A percentile compares a stretch with the other conserved stretches of the same genome.
phyloP scores from a whole-genome alignment of 2,113 vertebrate species.

The Laticauda laticaudata region DNA sequence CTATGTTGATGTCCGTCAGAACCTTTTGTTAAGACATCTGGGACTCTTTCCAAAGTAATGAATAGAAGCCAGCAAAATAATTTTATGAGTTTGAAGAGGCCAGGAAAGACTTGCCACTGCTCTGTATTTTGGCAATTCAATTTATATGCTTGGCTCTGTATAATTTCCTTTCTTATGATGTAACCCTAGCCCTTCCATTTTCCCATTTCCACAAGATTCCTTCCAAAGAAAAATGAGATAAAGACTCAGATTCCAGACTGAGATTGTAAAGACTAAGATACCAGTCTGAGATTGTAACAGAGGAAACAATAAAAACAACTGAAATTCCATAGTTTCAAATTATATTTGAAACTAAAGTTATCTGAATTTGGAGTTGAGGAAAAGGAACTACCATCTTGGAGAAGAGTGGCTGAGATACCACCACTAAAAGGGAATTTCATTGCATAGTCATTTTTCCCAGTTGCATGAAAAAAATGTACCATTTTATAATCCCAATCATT shows the following conservation, averaged over 20 bases:
- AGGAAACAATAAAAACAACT: not conserved
- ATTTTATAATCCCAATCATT: not conserved
- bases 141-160: not conserved
- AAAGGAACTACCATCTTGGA: not conserved
- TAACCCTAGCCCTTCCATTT: not conserved
- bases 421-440: not conserved
- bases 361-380: not conserved
- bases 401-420: not conserved
- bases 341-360: not conserved
- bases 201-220: not conserved
- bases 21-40: not conserved
- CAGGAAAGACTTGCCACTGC: not conserved
- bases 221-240: not conserved
- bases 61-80: not conserved
- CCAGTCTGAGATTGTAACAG: not conserved
- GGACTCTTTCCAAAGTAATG: not conserved
- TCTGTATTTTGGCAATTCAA: not conserved
- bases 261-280: not conserved
- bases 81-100: not conserved
- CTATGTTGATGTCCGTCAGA: not conserved
- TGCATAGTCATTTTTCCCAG: not conserved
- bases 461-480: not conserved
- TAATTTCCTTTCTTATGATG: not conserved
- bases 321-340: not conserved
- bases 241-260: not conserved